phyloP scores from a whole-genome alignment of 2,113 vertebrate species.

The Puffinus mauretanicus region DNA sequence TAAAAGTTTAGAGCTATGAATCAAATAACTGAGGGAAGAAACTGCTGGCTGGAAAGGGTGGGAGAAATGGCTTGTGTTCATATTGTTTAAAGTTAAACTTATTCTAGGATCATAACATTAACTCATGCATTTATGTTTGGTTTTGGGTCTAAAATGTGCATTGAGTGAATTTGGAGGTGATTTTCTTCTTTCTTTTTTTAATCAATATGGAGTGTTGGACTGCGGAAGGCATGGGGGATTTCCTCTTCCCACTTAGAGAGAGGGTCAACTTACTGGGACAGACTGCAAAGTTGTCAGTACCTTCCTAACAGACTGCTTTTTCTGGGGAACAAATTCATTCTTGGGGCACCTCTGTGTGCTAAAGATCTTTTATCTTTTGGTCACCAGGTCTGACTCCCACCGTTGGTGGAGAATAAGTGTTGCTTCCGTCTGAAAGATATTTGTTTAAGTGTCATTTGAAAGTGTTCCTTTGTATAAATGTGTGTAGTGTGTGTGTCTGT shows the following conservation, averaged over 20 bases:
- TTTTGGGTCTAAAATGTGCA: background rate
- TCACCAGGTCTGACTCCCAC: background rate
- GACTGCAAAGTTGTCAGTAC: background rate
- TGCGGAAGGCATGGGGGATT: background rate
- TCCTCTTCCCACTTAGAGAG: background rate
- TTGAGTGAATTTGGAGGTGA: background rate
- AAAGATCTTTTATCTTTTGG: background rate
- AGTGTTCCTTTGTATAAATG: background rate
- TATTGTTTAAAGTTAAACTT: background rate
- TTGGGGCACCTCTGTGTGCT: background rate
- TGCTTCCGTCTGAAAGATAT: background rate
- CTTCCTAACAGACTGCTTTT: background rate
- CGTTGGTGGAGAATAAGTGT: background rate
- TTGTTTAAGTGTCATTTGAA: slow-evolving; percentile 9
- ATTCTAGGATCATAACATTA: background rate
- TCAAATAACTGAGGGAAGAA: background rate
- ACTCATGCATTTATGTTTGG: background rate
- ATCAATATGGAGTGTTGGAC: background rate
- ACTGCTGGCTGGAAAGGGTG: background rate
- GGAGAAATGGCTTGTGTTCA: background rate
- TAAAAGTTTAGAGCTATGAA: slow-evolving; percentile 20
- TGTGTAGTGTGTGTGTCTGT: background rate
- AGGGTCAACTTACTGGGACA: background rate
- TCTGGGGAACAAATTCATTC: background rate
- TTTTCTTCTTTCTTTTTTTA: background rate